Evolutionary conservation across 2,888 invertebrate species (phyloP), one percentile per base, ranked within the genome.

Genomic region (Cantharis lateralis): DNA sequence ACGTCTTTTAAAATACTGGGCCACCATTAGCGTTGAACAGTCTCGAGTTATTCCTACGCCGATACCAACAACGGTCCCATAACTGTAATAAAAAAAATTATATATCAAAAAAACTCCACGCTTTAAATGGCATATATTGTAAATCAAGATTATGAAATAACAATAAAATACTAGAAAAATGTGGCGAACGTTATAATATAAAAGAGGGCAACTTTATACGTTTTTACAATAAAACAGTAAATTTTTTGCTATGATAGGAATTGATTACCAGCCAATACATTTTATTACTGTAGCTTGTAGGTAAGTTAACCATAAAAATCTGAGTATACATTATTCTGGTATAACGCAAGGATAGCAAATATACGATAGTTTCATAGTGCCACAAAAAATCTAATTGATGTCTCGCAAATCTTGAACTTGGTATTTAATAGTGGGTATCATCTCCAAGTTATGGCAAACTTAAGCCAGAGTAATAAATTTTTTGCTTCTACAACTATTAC

Each of bases 11-110:
- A 96, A 96, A 89, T 96, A 97, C 87, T 96, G 95, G 62, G 96
- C 96, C 79, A 96, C 95, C 95, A 96, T 96, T 83, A 96, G 89
- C 63, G 95, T 95, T 18, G 95, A 95, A 84, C 96, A 95, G 88
- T 95, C 96, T 80, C 96, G 89, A 7, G 95, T 95, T 87, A 96
- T 91, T 62, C 96, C 95, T 75, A 95, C 95, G 74, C 96, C 96
- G 72, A 96, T 92, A 61, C 95, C 95, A 66, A 93, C 91, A 75
- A 93, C 92, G 72, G 92, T 91, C 71, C 92, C 92, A 90, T 96
- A 96, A 88, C 95, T 95, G 91, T 94, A 94, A 91, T 94, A 94
- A 76, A 71, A 32, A 32, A 32, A 32, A 32, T 32, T 28, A 24
- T 24, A 24, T 24, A 24, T 24, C 24, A 24, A 10, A 28, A 26